Percentiles rank a stretch among this genome's conserved stretches.
These are phyloP conservation scores for Peromyscus nudipes DNA, from an alignment of 2,797 vertebrate genomes.

Conservation along the genomic window DNA sequence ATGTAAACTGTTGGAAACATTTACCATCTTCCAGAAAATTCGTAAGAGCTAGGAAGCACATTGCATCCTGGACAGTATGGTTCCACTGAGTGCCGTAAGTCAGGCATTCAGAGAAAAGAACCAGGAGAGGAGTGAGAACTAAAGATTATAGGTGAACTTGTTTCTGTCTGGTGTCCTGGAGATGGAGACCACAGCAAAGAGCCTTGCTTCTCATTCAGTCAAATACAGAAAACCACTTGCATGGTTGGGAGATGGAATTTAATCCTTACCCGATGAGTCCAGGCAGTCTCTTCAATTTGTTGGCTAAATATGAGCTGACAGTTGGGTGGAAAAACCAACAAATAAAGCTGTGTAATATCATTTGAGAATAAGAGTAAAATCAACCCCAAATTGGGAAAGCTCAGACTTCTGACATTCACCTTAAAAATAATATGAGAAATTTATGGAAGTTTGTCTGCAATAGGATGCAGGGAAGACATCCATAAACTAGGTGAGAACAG, in stretches of 20 bases:
- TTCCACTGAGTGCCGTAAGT: background rate
- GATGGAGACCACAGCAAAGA: background rate
- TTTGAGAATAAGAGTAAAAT: background rate
- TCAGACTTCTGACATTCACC: background rate
- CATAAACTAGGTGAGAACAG: background rate
- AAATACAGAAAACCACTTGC: background rate
- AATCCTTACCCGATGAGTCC: background rate
- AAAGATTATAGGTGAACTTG: background rate
- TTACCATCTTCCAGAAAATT: background rate
- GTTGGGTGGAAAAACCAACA: background rate
- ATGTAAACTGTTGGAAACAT: background rate
- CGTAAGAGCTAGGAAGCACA: background rate
- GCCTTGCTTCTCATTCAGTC: background rate
- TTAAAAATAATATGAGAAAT: background rate
- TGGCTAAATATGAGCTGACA: slow-evolving; percentile 7
- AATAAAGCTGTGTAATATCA: background rate
- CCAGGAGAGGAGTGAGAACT: background rate
- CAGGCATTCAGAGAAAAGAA: background rate
- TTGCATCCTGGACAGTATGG: background rate
- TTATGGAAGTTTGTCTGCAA: background rate
- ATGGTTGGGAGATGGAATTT: background rate
- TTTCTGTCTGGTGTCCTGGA: background rate
- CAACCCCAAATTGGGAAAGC: background rate
- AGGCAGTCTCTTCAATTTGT: background rate
- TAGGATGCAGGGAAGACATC: background rate